These are phyloP conservation scores for Brachyhypopomus occidentalis DNA, from an alignment of 2,113 vertebrate genomes.

Conservation along the genomic window DNA sequence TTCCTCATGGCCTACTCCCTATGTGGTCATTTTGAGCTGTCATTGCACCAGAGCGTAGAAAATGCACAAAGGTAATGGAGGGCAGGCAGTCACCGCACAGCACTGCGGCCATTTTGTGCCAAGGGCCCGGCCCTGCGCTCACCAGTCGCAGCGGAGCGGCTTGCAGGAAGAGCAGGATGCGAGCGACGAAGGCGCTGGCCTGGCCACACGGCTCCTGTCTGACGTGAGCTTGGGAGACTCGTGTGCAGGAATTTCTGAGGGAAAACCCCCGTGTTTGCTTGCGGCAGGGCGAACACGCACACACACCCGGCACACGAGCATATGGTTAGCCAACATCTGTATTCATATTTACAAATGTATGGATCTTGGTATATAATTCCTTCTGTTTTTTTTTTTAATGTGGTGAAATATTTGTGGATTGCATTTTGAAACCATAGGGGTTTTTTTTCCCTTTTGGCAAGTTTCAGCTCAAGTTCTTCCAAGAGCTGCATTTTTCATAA, in stretches of 20 bases:
- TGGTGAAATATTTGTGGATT: slow-evolving; percentile 51
- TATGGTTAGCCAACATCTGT: slow-evolving; percentile 47
- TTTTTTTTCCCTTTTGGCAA: slow-evolving; percentile 33
- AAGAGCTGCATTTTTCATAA: slow-evolving; percentile 9
- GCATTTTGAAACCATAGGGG: slow-evolving; percentile 16
- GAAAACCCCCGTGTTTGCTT: slow-evolving; percentile 24
- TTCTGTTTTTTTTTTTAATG: slow-evolving; percentile 45
- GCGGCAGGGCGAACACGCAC: slow-evolving; percentile 5
- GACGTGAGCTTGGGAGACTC: slow-evolving; percentile 37
- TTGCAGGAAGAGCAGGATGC: slow-evolving; percentile 39
- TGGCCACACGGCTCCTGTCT: slow-evolving; percentile 37
- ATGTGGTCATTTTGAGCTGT: slow-evolving; percentile 41
- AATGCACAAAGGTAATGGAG: slow-evolving; percentile 48
- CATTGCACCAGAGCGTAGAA: slow-evolving; percentile 33
- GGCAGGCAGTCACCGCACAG: slow-evolving; percentile 1
- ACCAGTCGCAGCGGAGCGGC: slow-evolving; percentile 39
- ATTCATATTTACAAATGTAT: slow-evolving; percentile 52
- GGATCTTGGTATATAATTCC: slow-evolving; percentile 23
- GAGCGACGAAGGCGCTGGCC: slow-evolving; percentile 38
- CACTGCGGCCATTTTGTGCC: slow-evolving; percentile 44
- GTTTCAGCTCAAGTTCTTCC: background rate
- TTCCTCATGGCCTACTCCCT: background rate
- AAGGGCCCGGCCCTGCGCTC: slow-evolving; percentile 30
- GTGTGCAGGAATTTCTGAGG: slow-evolving; percentile 37
- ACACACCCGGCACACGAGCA: slow-evolving; percentile 29